Evolutionary conservation across 2,113 vertebrate species (phyloP).

Genomic region (Ginglymostoma cirratum): DNA sequence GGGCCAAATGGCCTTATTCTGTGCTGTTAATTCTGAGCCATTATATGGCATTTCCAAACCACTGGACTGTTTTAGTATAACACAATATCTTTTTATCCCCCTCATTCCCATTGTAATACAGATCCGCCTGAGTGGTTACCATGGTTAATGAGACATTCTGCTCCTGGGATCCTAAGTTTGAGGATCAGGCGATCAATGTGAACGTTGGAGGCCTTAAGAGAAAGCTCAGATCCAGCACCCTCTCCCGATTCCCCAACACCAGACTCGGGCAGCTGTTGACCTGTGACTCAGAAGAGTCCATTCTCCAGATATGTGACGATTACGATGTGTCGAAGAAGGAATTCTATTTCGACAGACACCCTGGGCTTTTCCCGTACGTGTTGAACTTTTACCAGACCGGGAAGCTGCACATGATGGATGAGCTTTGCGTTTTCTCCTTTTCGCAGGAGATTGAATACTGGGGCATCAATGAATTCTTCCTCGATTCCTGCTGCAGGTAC

Average conservation of each 20-base stretch:
- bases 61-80: not conserved
- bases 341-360: slow-evolving; percentile 94
- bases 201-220: slow-evolving; percentile 86
- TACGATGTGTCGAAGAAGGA: slow-evolving; percentile 81
- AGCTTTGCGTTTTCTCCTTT: slow-evolving; percentile 94
- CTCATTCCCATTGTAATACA: not conserved
- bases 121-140: slow-evolving; percentile 46
- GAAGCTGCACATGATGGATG: slow-evolving; percentile 91
- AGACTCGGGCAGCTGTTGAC: slow-evolving; percentile 82
- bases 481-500: slow-evolving; percentile 90
- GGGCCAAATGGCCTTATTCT: not conserved
- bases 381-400: slow-evolving; percentile 94
- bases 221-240: slow-evolving; percentile 72
- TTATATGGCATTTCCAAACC: not conserved
- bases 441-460: slow-evolving; percentile 97
- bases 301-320: slow-evolving; percentile 92
- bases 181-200: slow-evolving; percentile 76
- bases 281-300: slow-evolving; percentile 83
- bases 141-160: slow-evolving; percentile 74
- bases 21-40: not conserved
- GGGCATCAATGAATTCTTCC: slow-evolving; percentile 91
- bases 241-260: slow-evolving; percentile 85
- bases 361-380: slow-evolving; percentile 81
- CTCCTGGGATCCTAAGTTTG: slow-evolving; percentile 60
- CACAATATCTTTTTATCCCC: too few species aligned